A percentile compares a stretch with the other conserved stretches of the same genome.
Evolutionary conservation across 2,797 vertebrate species (phyloP).

Genomic region (Pipistrellus nathusii): DNA sequence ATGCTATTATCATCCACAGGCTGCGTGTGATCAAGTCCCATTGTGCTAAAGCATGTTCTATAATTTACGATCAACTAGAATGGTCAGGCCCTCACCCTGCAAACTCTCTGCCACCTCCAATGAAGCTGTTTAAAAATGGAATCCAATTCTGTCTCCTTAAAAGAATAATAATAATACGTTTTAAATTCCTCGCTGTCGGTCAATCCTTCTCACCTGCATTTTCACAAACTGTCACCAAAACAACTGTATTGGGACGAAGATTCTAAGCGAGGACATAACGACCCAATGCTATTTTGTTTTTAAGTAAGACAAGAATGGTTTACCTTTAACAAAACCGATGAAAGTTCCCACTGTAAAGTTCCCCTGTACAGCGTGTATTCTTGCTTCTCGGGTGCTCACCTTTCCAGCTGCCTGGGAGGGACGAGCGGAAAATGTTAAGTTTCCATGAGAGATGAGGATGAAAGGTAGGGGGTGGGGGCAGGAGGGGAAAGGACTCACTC

Average conservation of each 20-base stretch:
- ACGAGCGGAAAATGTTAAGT: constrained; percentile 61
- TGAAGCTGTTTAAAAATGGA: constrained; percentile 52
- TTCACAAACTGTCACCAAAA: constrained; percentile 53
- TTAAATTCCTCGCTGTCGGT: constrained; percentile 21
- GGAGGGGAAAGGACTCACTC: neutral
- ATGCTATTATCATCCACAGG: neutral
- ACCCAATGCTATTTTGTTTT: constrained; percentile 13
- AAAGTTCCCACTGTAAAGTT: constrained; percentile 64
- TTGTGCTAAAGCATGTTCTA: neutral
- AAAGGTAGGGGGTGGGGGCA: neutral
- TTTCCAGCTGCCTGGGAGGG: constrained; percentile 69
- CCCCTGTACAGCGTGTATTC: neutral
- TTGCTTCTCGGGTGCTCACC: constrained; percentile 18
- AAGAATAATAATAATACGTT: neutral
- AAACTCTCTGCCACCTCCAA: neutral
- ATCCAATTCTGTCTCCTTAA: constrained; percentile 48
- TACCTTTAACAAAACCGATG: constrained; percentile 39
- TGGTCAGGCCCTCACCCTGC: neutral
- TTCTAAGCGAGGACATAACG: neutral
- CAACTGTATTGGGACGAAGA: neutral
- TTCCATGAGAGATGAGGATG: neutral
- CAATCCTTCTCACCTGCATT: constrained; percentile 8
- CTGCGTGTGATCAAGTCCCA: constrained; percentile 29
- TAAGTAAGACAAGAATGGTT: constrained; percentile 32
- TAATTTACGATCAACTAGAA: constrained; percentile 28